Conservation (phyloP, 2,113 vertebrate genomes). For the Catharus fuscescens region DNA sequence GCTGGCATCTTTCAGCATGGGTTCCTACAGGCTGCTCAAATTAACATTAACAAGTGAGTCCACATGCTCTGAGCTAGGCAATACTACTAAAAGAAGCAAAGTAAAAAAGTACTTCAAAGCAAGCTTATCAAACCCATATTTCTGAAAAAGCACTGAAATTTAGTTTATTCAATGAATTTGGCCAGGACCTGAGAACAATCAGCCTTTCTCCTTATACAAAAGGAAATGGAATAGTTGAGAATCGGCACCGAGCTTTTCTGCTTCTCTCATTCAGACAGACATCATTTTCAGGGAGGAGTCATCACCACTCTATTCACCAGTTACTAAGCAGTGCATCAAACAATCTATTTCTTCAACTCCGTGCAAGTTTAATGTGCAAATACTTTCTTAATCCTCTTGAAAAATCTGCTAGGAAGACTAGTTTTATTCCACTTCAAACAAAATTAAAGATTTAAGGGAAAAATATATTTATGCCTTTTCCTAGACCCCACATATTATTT, state of each 20-base stretch:
- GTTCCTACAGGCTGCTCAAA: not conserved
- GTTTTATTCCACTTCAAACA: not conserved
- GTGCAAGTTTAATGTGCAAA: not conserved
- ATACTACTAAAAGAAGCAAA: not conserved
- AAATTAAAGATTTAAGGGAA: not conserved
- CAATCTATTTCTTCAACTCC: not conserved
- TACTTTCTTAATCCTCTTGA: not conserved
- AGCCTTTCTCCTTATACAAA: not conserved
- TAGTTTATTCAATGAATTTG: not conserved
- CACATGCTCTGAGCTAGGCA: not conserved
- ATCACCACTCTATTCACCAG: not conserved
- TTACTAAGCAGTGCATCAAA: not conserved
- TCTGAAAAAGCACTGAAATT: not conserved
- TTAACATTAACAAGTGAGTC: not conserved
- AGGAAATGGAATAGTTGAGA: not conserved
- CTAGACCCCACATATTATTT: not conserved
- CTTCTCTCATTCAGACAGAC: not conserved
- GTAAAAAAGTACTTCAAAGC: not conserved
- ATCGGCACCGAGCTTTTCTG: not conserved
- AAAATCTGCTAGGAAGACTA: not conserved
- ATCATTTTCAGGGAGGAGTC: not conserved
- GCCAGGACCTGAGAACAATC: not conserved
- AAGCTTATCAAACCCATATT: not conserved
- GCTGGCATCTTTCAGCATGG: not conserved
- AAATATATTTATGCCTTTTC: not conserved